phyloP scores from a whole-genome alignment of 2,113 vertebrate genomes.

The Papio anubis region DNA sequence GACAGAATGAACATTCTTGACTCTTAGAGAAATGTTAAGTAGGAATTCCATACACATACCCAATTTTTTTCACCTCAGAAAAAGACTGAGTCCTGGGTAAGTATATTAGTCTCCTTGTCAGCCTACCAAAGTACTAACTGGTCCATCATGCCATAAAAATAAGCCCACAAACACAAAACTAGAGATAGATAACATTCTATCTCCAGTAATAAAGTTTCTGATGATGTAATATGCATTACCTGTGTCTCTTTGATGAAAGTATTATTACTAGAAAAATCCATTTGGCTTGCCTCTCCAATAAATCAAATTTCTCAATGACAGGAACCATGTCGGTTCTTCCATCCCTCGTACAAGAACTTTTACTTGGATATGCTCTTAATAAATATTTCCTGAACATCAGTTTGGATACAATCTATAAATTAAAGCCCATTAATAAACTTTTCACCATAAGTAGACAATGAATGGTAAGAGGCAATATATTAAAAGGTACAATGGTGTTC shows the following conservation, averaged over 20 bases:
- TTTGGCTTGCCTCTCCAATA: neutral
- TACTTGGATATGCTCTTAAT: neutral
- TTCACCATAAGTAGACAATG: neutral
- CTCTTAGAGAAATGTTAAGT: neutral
- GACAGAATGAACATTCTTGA: neutral
- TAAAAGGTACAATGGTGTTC: neutral
- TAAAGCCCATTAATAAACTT: neutral
- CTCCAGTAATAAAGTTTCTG: neutral
- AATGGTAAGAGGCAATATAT: neutral
- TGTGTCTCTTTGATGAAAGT: neutral
- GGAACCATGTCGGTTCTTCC: neutral
- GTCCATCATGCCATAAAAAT: neutral
- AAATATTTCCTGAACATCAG: constrained; percentile 9
- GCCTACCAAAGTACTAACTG: neutral
- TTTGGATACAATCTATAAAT: neutral
- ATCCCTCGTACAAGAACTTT: neutral
- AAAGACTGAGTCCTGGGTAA: neutral
- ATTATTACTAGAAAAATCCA: constrained; percentile 12
- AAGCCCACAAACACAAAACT: neutral
- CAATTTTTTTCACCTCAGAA: neutral
- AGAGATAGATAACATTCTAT: neutral
- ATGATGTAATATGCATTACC: neutral
- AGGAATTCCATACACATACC: neutral
- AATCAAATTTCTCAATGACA: neutral
- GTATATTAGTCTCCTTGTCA: neutral